Conservation (phyloP, 2,888 invertebrate species). For the Coelinius sp. region DNA sequence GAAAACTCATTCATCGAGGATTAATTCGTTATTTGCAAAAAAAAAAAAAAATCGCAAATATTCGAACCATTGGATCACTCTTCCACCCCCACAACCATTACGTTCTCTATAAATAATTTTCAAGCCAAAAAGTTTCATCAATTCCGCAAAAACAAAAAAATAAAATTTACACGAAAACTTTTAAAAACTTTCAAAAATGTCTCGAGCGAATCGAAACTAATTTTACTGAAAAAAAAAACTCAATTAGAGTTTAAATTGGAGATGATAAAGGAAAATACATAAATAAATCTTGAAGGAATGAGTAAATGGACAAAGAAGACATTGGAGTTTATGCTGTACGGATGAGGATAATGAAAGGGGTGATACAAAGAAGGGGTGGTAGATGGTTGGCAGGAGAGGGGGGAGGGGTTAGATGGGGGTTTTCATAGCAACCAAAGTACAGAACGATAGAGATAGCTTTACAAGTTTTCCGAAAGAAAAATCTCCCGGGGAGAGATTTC, state of each 20-base stretch:
- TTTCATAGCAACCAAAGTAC: constrained; percentile 40
- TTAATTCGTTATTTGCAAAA: too few species aligned
- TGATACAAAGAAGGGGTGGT: constrained; percentile 16
- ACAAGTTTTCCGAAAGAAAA: constrained; percentile 44
- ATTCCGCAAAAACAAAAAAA: too few species aligned
- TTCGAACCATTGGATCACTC: too few species aligned
- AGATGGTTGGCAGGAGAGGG: background rate
- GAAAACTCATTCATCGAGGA: too few species aligned
- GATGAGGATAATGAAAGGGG: constrained; percentile 24
- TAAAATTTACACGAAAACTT: background rate
- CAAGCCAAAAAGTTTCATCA: too few species aligned
- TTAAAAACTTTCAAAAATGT: background rate
- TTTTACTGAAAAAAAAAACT: background rate
- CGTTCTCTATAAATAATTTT: too few species aligned
- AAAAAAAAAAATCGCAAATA: too few species aligned
- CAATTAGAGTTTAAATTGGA: background rate
- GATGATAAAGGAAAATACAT: background rate
- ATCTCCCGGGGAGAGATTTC: constrained; percentile 40
- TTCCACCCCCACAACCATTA: too few species aligned
- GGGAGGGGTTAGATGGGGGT: constrained; percentile 9
- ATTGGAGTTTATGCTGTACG: constrained; percentile 19
- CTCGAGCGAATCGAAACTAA: background rate
- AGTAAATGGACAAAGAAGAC: constrained; percentile 22
- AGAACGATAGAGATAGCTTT: constrained; percentile 43
- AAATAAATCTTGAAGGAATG: constrained; percentile 9